Evolutionary conservation across 2,888 invertebrate genomes (phyloP), one percentile per base, ranked within the genome.

Genomic region (Meganola albula): DNA sequence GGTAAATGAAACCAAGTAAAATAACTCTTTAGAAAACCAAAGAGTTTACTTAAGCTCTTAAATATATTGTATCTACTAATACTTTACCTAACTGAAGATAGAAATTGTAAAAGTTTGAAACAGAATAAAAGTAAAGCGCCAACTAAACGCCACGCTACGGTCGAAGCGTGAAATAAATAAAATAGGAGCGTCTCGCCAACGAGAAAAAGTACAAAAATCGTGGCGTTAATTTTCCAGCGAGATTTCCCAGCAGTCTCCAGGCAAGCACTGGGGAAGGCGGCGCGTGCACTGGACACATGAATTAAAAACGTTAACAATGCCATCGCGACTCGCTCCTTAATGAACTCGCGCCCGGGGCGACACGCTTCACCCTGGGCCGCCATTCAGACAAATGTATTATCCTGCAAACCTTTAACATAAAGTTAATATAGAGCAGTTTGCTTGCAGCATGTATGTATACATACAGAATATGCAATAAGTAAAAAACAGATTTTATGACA

Each of bases 251-350:
- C 77, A 75, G 75, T 76, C 73, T 66, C 63, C 51, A 60, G 53
- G 60, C 63, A 56, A 52, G 60, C 63, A 56, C 46, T 58, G 56
- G 58, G 57, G 57, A 63, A 64, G 65, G 68, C 67, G 63, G 69
- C 74, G 77, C 79, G 77, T 84, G 84, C 76, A 67, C 62, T 65
- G 74, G 84, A 84, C 83, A 84, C 80, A 74, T 83, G 82, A 84
- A 84, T 83, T 83, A 83, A 84, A 83, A 83, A 74, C 74, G 76
- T 74, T 82, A 77, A 83, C 83, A 84, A 80, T 76, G 74, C 61
- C 72, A 65, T 61, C 67, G 68, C 76, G 72, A 65, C 67, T 59
- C 62, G 70, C 66, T 74, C 63, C 75, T 75, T 84, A 80, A 80
- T 80, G 83, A 84, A 79, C 70, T 56, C 56, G 55, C 58, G 62